phyloP scores from a whole-genome alignment of 2,888 invertebrate species.

The Conistra vaccinii region DNA sequence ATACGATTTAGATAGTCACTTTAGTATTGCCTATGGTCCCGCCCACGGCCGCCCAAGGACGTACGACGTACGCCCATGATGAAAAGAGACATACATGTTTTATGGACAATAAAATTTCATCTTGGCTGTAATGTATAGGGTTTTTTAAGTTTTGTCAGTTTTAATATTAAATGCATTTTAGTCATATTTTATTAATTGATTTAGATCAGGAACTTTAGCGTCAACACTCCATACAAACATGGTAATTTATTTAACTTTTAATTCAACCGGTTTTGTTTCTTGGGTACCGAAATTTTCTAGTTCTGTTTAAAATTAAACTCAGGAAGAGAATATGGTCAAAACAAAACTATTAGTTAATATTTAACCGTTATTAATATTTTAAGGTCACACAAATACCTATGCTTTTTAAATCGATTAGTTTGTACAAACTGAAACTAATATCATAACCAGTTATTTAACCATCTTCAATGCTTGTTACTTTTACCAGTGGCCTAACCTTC shows the following conservation, averaged over 20 bases:
- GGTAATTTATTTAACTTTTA: constrained; percentile 33
- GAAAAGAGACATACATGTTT: constrained; percentile 44
- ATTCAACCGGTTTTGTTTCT: constrained; percentile 26
- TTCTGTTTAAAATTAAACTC: not conserved
- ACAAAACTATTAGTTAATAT: not conserved
- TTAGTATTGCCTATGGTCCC: constrained; percentile 64
- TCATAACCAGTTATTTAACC: constrained; percentile 35
- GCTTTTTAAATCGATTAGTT: constrained; percentile 10
- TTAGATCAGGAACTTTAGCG: constrained; percentile 30
- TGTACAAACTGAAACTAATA: constrained; percentile 39
- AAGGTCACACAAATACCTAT: not conserved
- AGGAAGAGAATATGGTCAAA: not conserved
- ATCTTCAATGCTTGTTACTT: constrained; percentile 62
- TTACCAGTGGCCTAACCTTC: constrained; percentile 65
- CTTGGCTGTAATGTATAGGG: not conserved
- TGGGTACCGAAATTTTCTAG: constrained; percentile 4
- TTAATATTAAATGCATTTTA: not conserved
- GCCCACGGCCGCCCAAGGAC: constrained; percentile 70
- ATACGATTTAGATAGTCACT: constrained; percentile 55
- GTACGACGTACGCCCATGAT: constrained; percentile 48
- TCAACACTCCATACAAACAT: constrained; percentile 38
- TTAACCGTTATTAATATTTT: not conserved
- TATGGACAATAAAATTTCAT: constrained; percentile 19
- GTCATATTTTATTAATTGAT: constrained; percentile 18
- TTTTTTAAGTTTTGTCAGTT: not conserved